phyloP scores from a whole-genome alignment of 2,113 vertebrate species.

The Chaetops frenatus region DNA sequence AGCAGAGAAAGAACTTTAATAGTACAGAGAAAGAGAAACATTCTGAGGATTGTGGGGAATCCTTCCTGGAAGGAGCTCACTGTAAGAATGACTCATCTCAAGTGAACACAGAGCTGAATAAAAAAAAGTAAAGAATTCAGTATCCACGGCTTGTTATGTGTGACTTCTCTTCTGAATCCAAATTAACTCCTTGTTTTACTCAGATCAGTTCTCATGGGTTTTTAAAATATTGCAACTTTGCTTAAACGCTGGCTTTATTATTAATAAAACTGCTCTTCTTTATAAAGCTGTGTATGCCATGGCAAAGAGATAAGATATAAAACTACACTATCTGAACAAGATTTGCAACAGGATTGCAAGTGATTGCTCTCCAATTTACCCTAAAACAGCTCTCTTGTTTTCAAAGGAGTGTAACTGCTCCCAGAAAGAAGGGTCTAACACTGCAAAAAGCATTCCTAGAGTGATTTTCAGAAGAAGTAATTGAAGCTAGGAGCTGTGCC shows the following conservation, averaged over 20 bases:
- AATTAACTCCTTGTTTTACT: not conserved
- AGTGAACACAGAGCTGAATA: not conserved
- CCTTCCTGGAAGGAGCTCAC: not conserved
- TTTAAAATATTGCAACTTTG: not conserved
- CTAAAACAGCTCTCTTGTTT: not conserved
- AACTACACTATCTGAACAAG: not conserved
- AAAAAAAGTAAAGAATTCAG: not conserved
- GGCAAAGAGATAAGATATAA: not conserved
- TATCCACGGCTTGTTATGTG: not conserved
- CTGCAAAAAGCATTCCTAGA: not conserved
- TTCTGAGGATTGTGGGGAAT: not conserved
- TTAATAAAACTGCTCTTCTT: not conserved
- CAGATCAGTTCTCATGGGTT: not conserved
- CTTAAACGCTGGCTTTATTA: not conserved
- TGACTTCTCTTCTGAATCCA: not conserved
- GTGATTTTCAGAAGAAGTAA: not conserved
- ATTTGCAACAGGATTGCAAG: not conserved
- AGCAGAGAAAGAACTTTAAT: constrained; percentile 39
- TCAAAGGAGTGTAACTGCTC: not conserved
- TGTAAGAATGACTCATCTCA: not conserved
- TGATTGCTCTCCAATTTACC: not conserved
- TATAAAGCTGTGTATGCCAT: not conserved
- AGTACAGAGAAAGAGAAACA: not conserved
- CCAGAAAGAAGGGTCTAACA: not conserved
- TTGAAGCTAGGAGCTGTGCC: not conserved